These are phyloP conservation scores for Heterohyrax brucei DNA, from an alignment of 2,797 vertebrate genomes.

Conservation along the genomic window DNA sequence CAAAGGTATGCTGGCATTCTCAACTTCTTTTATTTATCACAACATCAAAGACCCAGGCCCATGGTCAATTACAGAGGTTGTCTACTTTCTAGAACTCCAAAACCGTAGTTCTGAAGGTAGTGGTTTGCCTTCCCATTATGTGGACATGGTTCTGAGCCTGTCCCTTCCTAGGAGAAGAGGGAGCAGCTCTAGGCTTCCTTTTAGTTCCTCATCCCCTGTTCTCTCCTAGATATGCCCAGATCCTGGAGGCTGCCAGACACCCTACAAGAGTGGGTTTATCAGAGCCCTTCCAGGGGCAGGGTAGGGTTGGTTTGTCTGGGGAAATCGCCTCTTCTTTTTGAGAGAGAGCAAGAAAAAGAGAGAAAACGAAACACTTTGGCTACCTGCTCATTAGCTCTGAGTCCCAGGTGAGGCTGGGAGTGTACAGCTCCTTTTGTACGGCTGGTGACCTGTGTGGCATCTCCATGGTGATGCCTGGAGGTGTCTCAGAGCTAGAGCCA, in stretches of 20 bases:
- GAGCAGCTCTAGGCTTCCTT: neutral
- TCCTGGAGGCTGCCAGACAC: neutral
- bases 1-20: neutral
- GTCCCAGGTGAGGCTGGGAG: slow-evolving; percentile 82
- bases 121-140: neutral
- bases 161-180: neutral
- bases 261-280: accelerated
- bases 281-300: neutral
- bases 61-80: neutral
- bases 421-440: slow-evolving; percentile 78
- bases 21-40: neutral
- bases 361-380: slow-evolving; percentile 77
- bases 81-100: neutral
- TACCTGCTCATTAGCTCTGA: slow-evolving; percentile 63
- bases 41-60: neutral
- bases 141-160: neutral
- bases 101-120: neutral
- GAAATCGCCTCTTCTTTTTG: slow-evolving; percentile 71
- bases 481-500: slow-evolving; percentile 65
- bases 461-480: slow-evolving; percentile 88
- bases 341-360: slow-evolving; percentile 45
- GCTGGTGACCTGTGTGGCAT: slow-evolving; percentile 73
- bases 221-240: neutral
- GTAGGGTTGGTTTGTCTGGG: slow-evolving; percentile 47
- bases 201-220: neutral